Conservation (phyloP, 2,797 vertebrate species). For the Etheostoma nigrum region DNA sequence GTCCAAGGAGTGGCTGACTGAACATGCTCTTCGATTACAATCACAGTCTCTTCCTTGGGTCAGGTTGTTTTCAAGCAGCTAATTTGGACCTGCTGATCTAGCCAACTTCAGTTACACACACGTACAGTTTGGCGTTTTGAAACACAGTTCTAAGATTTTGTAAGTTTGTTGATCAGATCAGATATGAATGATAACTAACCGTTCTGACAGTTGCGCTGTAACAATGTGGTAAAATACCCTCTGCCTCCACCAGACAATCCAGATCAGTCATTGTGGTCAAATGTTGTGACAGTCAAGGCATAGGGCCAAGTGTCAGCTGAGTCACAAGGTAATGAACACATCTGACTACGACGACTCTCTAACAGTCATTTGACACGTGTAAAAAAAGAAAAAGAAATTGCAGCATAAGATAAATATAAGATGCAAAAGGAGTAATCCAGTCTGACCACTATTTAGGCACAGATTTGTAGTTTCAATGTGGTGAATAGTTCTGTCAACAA, state of each 20-base stretch:
- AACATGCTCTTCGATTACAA: slow-evolving; percentile 1
- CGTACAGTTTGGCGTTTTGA: not conserved
- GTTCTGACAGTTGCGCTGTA: not conserved
- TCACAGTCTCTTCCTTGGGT: not conserved
- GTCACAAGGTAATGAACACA: slow-evolving; percentile 51
- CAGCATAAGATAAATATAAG: not conserved
- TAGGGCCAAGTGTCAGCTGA: slow-evolving; percentile 41
- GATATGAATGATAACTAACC: not conserved
- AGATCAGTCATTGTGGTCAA: slow-evolving; percentile 38
- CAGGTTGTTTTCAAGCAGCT: not conserved
- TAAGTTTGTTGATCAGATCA: not conserved
- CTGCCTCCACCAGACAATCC: not conserved
- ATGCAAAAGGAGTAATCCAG: not conserved
- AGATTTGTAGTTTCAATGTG: slow-evolving; percentile 7
- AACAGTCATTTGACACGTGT: slow-evolving; percentile 33
- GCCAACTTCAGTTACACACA: too few relatives aligned
- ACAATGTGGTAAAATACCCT: slow-evolving; percentile 5
- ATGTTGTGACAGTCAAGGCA: slow-evolving; percentile 46
- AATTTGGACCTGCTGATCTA: not conserved
- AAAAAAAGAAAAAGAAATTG: not conserved
- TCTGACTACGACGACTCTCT: slow-evolving; percentile 34
- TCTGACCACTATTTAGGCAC: not conserved
- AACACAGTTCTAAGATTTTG: not conserved
- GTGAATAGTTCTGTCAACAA: not conserved
- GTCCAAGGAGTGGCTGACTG: not conserved